phyloP scores from a whole-genome alignment of 2,113 vertebrate species.

The Xenopus laevis region DNA sequence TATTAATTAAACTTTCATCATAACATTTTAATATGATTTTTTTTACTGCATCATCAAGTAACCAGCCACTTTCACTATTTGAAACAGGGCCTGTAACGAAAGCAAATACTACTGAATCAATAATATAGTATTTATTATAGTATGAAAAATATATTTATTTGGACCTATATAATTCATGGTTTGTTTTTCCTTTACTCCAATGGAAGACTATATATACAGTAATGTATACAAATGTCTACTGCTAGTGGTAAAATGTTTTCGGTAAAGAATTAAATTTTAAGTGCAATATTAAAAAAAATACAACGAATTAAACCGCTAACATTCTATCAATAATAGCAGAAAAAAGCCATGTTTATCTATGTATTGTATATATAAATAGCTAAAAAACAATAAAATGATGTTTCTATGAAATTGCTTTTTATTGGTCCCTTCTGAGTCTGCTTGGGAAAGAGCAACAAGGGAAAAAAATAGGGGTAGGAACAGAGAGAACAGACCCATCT shows the following conservation, averaged over 20 bases:
- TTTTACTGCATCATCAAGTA: conserved; percentile 42
- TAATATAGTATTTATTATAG: conserved; percentile 16
- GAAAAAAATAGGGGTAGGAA: no score
- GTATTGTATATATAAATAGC: conserved; percentile 47
- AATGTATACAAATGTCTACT: conserved; percentile 41
- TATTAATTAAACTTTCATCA: conserved; percentile 33
- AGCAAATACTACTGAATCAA: conserved; percentile 7
- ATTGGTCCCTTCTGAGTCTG: no score
- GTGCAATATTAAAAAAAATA: conserved; percentile 54
- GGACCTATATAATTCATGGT: conserved; percentile 22
- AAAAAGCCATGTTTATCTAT: conserved; percentile 56
- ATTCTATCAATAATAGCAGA: conserved; percentile 47
- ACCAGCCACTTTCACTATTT: conserved; percentile 42
- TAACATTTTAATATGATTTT: conserved; percentile 36
- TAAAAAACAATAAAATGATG: conserved; percentile 47
- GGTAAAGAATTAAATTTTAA: conserved; percentile 40
- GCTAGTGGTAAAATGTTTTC: conserved; percentile 45
- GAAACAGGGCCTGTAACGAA: conserved; percentile 38
- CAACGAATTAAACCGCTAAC: conserved; percentile 50
- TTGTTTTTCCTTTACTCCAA: conserved; percentile 44
- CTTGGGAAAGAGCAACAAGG: no score
- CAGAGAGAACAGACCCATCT: no score
- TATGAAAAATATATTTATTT: conserved; percentile 38
- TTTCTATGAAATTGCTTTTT: conserved; percentile 37
- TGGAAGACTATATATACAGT: conserved; percentile 26